phyloP scores from a whole-genome alignment of 2,888 invertebrate species.

The Nephrocerus scutellatus region DNA sequence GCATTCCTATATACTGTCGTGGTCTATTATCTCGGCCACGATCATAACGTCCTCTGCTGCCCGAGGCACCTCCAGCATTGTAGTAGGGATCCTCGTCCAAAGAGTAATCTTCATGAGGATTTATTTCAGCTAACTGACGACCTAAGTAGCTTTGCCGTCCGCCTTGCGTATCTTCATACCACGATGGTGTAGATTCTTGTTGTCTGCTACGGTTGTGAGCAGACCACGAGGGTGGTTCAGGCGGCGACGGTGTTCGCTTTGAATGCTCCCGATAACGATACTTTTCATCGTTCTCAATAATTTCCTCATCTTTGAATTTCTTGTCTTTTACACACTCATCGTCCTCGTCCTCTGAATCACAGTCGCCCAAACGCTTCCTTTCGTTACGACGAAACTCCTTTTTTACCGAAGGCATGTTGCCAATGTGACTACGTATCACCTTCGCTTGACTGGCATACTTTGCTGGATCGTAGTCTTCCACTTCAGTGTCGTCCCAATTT shows the following conservation, averaged over 20 bases:
- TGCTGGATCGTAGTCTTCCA: conserved; percentile 12
- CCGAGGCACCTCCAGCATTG: no score
- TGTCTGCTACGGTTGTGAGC: no score
- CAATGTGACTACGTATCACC: conserved; percentile 14
- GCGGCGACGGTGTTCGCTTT: background rate
- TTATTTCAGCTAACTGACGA: no score
- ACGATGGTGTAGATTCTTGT: background rate
- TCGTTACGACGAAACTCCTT: conserved; percentile 16
- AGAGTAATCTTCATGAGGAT: conserved; percentile 2
- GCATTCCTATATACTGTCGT: no score
- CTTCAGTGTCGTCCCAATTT: conserved; percentile 22
- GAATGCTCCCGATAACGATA: conserved; percentile 1
- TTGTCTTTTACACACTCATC: conserved; percentile 4
- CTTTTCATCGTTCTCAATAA: background rate
- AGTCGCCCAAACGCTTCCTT: conserved; percentile 17
- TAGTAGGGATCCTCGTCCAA: conserved; percentile 14
- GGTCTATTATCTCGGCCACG: no score
- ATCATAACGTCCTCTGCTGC: no score
- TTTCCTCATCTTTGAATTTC: conserved; percentile 6
- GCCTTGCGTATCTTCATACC: background rate
- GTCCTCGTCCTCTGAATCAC: conserved; percentile 14
- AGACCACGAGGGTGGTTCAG: background rate
- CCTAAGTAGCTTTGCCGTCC: no score
- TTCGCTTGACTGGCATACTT: conserved; percentile 14
- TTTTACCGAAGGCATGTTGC: conserved; percentile 8